A percentile compares a stretch with the other conserved stretches of the same genome.
These are phyloP conservation scores for Oasisia sp. DNA, from an alignment of 2,888 invertebrate genomes.

Conservation along the genomic window DNA sequence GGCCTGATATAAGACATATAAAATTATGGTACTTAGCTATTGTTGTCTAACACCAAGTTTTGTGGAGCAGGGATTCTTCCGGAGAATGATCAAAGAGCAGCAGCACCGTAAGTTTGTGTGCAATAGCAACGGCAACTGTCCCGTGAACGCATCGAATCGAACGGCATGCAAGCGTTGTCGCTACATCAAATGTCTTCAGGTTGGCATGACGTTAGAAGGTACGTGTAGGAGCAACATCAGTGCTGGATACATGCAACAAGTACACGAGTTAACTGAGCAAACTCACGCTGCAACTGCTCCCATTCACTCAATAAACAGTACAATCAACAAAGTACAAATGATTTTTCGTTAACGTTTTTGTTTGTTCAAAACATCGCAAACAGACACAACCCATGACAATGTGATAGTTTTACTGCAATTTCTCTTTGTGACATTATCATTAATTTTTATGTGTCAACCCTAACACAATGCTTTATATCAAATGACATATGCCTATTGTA, in stretches of 20 bases:
- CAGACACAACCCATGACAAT: too few species aligned
- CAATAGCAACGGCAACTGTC: slow-evolving; percentile 55
- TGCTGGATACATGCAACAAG: neutral
- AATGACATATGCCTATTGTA: too few species aligned
- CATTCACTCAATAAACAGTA: neutral
- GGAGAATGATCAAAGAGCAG: slow-evolving; percentile 62
- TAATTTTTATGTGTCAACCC: too few species aligned
- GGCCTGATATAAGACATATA: too few species aligned
- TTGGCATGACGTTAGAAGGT: slow-evolving; percentile 64
- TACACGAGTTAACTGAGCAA: neutral
- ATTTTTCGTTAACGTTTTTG: too few species aligned
- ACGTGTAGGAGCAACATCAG: neutral
- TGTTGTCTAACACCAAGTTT: neutral
- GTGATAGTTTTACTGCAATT: too few species aligned
- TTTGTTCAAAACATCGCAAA: too few species aligned
- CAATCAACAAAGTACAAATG: too few species aligned
- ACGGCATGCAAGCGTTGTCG: slow-evolving; percentile 64
- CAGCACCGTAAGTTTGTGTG: slow-evolving; percentile 43
- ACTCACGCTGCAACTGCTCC: neutral
- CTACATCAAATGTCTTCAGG: slow-evolving; percentile 58
- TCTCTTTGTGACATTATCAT: too few species aligned
- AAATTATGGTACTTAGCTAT: too few species aligned
- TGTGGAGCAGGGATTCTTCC: slow-evolving; percentile 61
- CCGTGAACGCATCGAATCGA: slow-evolving; percentile 58
- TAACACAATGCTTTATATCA: too few species aligned